Percentiles rank a stretch among this genome's conserved stretches.
These are phyloP conservation scores for Brenthis daphne DNA, from an alignment of 2,888 invertebrate species.

Conservation along the genomic window DNA sequence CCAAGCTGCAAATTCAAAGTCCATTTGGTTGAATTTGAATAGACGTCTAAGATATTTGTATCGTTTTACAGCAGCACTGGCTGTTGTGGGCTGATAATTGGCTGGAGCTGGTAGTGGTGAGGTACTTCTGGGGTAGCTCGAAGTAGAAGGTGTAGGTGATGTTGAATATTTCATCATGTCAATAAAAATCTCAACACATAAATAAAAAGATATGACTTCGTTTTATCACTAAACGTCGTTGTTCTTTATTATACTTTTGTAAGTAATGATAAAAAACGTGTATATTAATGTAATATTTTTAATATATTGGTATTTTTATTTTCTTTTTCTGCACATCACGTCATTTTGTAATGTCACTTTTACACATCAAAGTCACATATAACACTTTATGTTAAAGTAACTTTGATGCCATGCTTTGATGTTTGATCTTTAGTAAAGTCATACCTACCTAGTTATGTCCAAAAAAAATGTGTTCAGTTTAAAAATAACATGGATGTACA, in stretches of 20 bases:
- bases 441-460: no score
- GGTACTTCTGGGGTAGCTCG: slow-evolving; percentile 79
- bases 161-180: slow-evolving; percentile 83
- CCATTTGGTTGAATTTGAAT: slow-evolving; percentile 98
- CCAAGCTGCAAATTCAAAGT: slow-evolving; percentile 99
- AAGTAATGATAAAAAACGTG: not conserved
- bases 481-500: no score
- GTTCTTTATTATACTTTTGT: not conserved
- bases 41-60: slow-evolving; percentile 93
- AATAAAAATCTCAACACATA: no score
- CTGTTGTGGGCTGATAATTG: slow-evolving; percentile 85
- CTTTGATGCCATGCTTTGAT: not conserved
- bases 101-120: slow-evolving; percentile 87
- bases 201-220: no score
- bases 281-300: not conserved
- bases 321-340: slow-evolving; percentile 22
- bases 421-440: no score
- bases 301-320: not conserved
- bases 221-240: not conserved
- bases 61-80: slow-evolving; percentile 92
- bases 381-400: no score
- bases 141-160: slow-evolving; percentile 77
- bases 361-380: not conserved
- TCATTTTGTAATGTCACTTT: slow-evolving; percentile 16
- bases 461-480: no score